Evolutionary conservation across 2,113 vertebrate genomes (phyloP), one percentile per base, ranked within the genome.

Genomic region (Bubo blakistoni): DNA sequence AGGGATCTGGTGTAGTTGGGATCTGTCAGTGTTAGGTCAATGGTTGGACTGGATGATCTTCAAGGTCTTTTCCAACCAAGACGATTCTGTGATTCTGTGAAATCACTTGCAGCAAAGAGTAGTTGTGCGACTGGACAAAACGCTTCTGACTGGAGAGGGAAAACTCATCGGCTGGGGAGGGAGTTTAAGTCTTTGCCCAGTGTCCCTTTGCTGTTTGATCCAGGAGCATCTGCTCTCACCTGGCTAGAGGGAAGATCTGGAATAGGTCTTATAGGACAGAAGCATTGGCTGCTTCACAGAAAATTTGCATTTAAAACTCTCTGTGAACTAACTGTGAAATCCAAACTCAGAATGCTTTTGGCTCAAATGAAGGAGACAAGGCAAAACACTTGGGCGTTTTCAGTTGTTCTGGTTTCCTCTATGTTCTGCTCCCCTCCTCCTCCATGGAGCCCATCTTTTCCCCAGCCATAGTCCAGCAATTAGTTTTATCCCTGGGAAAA

Each of bases 161-260:
- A 67, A 79, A 11, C 22, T 49, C 21, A 2, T 7, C 1, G 13
- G 25, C 21, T 63, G 36, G 19, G 54, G 25, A 46, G 67, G 24
- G 29, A 47, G 20, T 36, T 40, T 10, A 57, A 25, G 44, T 34
- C 63, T 55, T 73, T 42, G 46, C 46, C 34, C 47, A 3, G 11
- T 74, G 20, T 26, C 55, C 13, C 8, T 42, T 57, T 63, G 49
- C 42, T 63, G 32, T 51, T 81, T 62, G 42, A 49, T 40, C 32
- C 57, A 22, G 58, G 24, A 55, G 16, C 27, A 38, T 34, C 49
- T 26, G 71, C 69, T 74, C 30, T 22, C 46, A 46, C 32, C 40
- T 7, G 9, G 46, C 29, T 40, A 11, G 22, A 1, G 2, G 61
- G 25, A 9, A 0, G 1, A 42, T 54, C 30, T 54, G 40, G 76